Conservation (phyloP, 2,888 invertebrate species). For the Eilema caniola region DNA sequence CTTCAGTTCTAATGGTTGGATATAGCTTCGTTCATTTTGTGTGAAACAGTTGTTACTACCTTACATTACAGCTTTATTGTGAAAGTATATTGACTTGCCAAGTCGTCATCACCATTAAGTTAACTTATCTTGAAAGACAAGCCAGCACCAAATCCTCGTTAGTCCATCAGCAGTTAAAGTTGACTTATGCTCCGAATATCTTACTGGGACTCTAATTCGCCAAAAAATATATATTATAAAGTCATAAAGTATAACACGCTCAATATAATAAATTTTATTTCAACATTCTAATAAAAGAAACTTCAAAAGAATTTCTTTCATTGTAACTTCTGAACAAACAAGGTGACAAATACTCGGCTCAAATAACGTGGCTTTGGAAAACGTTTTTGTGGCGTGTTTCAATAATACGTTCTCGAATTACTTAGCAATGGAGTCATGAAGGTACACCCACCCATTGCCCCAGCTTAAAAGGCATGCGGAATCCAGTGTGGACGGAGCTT, state of each 20-base stretch:
- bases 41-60: too few species aligned
- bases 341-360: constrained; percentile 38
- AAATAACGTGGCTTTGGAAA: constrained; percentile 38
- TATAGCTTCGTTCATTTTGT: too few species aligned
- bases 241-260: not conserved
- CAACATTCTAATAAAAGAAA: not conserved
- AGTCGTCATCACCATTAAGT: too few species aligned
- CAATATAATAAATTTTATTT: not conserved
- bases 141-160: too few species aligned
- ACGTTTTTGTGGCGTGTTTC: constrained; percentile 40
- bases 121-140: too few species aligned
- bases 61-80: too few species aligned
- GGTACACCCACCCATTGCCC: constrained; percentile 42
- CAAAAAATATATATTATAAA: not conserved
- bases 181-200: too few species aligned
- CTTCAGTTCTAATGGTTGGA: not conserved
- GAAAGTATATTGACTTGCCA: too few species aligned
- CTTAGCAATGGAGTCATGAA: constrained; percentile 66
- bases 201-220: too few species aligned
- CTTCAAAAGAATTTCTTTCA: constrained; percentile 1
- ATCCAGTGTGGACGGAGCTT: constrained; percentile 16
- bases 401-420: constrained; percentile 62
- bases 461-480: not conserved
- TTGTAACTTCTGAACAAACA: constrained; percentile 31
- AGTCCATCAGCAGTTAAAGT: too few species aligned